A percentile compares a stretch with the other conserved stretches of the same genome.
Evolutionary conservation across 2,888 invertebrate genomes (phyloP).

Genomic region (Pandemis corylana): DNA sequence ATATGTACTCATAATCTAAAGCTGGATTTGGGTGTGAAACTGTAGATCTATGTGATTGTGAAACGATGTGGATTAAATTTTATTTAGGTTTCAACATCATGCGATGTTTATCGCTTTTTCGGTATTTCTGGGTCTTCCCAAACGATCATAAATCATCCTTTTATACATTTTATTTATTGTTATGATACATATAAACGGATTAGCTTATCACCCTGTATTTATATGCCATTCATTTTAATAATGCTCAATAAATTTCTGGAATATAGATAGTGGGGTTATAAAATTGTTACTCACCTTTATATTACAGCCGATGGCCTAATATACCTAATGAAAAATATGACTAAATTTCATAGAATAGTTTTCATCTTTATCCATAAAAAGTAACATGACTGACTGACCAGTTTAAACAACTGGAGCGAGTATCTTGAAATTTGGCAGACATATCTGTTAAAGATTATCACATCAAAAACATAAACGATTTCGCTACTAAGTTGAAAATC

Average conservation of each 20-base stretch:
- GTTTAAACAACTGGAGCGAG: too few relatives aligned
- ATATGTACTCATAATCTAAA: background rate
- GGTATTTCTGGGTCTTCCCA: conserved; percentile 28
- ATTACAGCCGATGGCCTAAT: background rate
- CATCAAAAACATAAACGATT: too few relatives aligned
- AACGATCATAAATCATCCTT: conserved; percentile 18
- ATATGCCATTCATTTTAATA: conserved; percentile 31
- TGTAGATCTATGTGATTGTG: background rate
- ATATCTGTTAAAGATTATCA: too few relatives aligned
- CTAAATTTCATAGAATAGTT: too few relatives aligned
- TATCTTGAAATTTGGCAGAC: too few relatives aligned
- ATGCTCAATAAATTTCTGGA: conserved; percentile 15
- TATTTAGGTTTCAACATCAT: conserved; percentile 13
- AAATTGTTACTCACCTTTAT: background rate
- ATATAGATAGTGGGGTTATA: conserved; percentile 13
- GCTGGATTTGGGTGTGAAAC: background rate
- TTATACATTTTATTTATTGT: conserved; percentile 31
- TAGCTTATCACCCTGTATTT: conserved; percentile 32
- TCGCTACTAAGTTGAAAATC: too few relatives aligned
- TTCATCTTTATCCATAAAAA: too few relatives aligned
- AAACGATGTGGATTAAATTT: background rate
- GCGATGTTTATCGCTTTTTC: conserved; percentile 15
- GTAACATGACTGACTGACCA: too few relatives aligned
- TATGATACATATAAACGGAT: conserved; percentile 32
- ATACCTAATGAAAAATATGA: too few relatives aligned